Evolutionary conservation across 1,140 invertebrate species (phyloP).

Genomic region (Drosophila nikananu): DNA sequence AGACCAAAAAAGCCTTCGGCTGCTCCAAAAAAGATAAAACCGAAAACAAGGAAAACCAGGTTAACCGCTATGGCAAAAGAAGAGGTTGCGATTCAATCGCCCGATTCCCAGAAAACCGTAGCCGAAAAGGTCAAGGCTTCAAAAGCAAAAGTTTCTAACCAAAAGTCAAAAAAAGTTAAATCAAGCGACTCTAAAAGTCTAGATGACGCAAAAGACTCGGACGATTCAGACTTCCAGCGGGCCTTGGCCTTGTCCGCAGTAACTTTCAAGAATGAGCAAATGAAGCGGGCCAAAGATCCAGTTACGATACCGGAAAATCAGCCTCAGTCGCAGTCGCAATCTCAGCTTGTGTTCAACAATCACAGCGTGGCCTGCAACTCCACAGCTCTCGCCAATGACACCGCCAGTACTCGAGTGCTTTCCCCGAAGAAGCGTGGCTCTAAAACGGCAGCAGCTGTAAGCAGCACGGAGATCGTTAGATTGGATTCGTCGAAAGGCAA

Average conservation of each 20-base stretch:
- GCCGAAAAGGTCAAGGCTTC: not conserved
- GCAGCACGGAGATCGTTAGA: constrained; percentile 6
- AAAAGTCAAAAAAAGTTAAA: not conserved
- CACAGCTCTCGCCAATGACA: constrained; percentile 51
- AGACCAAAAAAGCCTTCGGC: not conserved
- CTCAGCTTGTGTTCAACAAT: constrained; percentile 37
- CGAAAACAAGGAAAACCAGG: not conserved
- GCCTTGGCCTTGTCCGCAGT: constrained; percentile 45
- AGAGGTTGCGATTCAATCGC: not conserved
- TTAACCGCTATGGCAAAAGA: not conserved
- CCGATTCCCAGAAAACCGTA: not conserved
- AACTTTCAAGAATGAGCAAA: constrained; percentile 23
- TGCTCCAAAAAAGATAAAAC: not conserved
- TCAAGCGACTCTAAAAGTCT: not conserved
- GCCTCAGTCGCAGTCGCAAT: not conserved
- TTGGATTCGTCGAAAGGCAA: not conserved
- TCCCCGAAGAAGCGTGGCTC: not conserved
- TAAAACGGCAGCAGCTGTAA: constrained; percentile 13
- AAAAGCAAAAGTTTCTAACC: not conserved
- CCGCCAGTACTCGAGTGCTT: constrained; percentile 29
- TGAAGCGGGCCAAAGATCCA: not conserved
- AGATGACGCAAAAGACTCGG: not conserved
- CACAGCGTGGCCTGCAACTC: constrained; percentile 69
- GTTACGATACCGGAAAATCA: constrained; percentile 6
- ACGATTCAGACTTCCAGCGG: constrained; percentile 23